Base-by-base conservation (phyloP, 1,140 invertebrate genomes). In the Pachyrhynchus sulphureomaculatus region DNA sequence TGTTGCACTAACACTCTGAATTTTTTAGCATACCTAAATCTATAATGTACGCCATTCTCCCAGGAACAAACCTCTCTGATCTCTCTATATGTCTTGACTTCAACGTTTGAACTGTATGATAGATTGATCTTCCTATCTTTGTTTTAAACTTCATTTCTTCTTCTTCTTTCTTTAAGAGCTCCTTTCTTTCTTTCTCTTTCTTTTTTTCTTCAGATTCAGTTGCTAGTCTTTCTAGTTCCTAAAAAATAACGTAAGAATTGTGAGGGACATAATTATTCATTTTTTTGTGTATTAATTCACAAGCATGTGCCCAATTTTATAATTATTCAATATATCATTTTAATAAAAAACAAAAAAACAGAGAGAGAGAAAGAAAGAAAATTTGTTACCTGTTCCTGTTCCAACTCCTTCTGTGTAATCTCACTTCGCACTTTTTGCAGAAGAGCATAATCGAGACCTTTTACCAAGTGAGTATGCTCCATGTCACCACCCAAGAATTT, bases 401-500 rank as follows among this genome's bases (percentile, higher is more conserved):
- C 93, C 26, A 84, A 80, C 70, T 93, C 91, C 59, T 89, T 88
- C 2, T 82, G 83, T 64, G 85, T 83, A 63, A 95, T 92, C 79
- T 95, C 92, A 67, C 68, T 62, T 23, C 80, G 78, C 70, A 95
- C 93, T 80, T 99, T 99, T 77, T 99, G 95, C 42, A 99, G 78
- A n/a, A 99, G 79, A 5, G 97, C 97, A 81, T 98, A 99, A 87
- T 99, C 98, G 8, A 99, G 82, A 77, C 98, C 98, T 82, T 99
- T 99, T 49, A 99, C 97, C 82, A 99, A 96, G 80, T 99, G 98
- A 78, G 98, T 99, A 72, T 99, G 97, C 68, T 99, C 96, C 91
- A 99, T 98, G 77, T 99, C 98, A 86, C 98, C 98, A 75, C 98
- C 98, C 80, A 99, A 91, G 80, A 96, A 99, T 81, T 99, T 99